Evolutionary conservation across 2,888 invertebrate species (phyloP), one percentile per base, ranked within the genome.

Genomic region (Tetropium fuscum): DNA sequence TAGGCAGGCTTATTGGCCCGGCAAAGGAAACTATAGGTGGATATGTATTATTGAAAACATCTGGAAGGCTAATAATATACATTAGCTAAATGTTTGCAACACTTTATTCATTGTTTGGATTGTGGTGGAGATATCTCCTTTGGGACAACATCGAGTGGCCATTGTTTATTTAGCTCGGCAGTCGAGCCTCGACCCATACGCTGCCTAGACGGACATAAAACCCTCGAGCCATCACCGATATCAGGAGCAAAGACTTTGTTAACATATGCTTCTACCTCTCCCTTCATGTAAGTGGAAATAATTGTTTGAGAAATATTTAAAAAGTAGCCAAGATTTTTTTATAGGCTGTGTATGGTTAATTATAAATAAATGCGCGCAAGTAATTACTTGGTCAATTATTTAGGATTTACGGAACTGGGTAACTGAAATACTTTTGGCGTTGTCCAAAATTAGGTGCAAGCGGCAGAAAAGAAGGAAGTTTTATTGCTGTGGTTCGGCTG

Each of bases 111-210:
- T 58, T 71, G 71, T 69, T 72, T 72, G 69, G 53, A 71, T 64
- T 70, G 64, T 62, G 69, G 68, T 64, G 55, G 67, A 60, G 63
- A 69, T 68, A 66, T 71, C 69, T 74, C 75, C 74, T 73, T 67
- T 67, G 75, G 74, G 75, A 75, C 71, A 71, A 70, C 66, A 74
- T 73, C 64, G 73, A 74, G 73, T 73, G 74, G 73, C 71, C 74
- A 74, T 71, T 76, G 74, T 76, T 76, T 75, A 71, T 74, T 73
- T 72, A 74, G 68, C 66, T 66, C 62, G 62, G 43, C 36, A 25
- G 48, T 57, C 58, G 53, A 53, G n/a, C 25, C 41, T 41, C 15
- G 20, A 15, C 48, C 36, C 22, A 51, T 51, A 40, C 27, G 19
- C 15, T 51, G 51, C 25, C 40, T 18, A 27, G 40, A 51, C 51